Percentiles rank a stretch among this genome's conserved stretches.
Conservation (phyloP, 2,797 vertebrate genomes). For the Steatocranus sp. region DNA sequence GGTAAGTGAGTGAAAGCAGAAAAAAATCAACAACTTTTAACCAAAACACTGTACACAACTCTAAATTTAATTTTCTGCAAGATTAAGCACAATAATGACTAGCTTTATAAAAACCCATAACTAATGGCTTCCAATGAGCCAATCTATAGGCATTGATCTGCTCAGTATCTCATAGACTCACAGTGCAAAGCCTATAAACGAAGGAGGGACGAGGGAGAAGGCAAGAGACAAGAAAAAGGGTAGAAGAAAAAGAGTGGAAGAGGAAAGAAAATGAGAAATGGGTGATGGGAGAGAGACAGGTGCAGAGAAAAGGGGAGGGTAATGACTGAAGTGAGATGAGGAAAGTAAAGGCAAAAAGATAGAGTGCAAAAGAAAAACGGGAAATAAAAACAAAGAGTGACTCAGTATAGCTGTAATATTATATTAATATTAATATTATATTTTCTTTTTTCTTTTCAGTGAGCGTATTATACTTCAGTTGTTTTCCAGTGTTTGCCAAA, state of each 20-base stretch:
- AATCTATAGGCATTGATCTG: conserved; percentile 88
- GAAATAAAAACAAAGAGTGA: not conserved
- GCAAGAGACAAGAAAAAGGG: not conserved
- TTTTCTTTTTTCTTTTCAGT: not conserved
- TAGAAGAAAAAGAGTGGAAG: not conserved
- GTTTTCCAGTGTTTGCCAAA: not conserved
- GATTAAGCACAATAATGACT: conserved; percentile 94
- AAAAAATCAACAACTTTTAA: conserved; percentile 77
- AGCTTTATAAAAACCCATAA: conserved; percentile 86
- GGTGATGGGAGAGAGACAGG: not conserved
- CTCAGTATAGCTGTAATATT: not conserved
- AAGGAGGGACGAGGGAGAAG: conserved; percentile 18
- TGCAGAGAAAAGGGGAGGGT: not conserved
- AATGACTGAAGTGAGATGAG: not conserved
- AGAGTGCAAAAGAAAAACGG: not conserved
- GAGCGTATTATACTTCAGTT: not conserved
- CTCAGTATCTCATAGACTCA: conserved; percentile 77
- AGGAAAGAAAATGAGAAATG: not conserved
- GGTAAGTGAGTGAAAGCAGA: conserved; percentile 61
- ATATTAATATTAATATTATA: not conserved
- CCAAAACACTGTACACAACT: conserved; percentile 81
- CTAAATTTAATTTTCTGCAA: conserved; percentile 96
- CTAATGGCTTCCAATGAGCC: conserved; percentile 86
- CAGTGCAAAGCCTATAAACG: conserved; percentile 55
- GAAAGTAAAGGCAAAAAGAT: not conserved